phyloP scores from a whole-genome alignment of 2,797 vertebrate genomes.

The Xyrichtys novacula region DNA sequence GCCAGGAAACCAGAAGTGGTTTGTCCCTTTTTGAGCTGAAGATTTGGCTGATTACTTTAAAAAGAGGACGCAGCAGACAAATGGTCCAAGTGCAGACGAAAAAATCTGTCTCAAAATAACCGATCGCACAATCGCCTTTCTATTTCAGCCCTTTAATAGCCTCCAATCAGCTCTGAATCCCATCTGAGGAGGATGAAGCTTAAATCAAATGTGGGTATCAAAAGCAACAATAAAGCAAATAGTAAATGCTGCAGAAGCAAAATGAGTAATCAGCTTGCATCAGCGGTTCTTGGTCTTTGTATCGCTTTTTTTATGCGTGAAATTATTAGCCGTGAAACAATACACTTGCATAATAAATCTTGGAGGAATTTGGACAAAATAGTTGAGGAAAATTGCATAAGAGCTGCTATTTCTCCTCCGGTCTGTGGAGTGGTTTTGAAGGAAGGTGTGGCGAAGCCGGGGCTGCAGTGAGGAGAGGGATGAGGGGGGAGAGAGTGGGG shows the following conservation, averaged over 20 bases:
- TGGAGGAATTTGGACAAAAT: slow-evolving; percentile 33
- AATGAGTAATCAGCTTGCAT: slow-evolving; percentile 40
- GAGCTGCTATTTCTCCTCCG: slow-evolving; percentile 50
- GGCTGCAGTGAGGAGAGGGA: slow-evolving; percentile 12
- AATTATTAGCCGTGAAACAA: slow-evolving; percentile 43
- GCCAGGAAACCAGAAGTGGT: slow-evolving; percentile 72
- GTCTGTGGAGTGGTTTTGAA: slow-evolving; percentile 46
- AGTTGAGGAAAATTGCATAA: slow-evolving; percentile 44
- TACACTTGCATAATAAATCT: slow-evolving; percentile 25
- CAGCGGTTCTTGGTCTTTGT: slow-evolving; percentile 16
- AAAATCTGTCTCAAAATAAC: slow-evolving; percentile 47
- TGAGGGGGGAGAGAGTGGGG: slow-evolving; percentile 2
- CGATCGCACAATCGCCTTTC: slow-evolving; percentile 59
- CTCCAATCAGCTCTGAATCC: slow-evolving; percentile 47
- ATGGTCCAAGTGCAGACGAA: slow-evolving; percentile 15
- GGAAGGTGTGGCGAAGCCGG: slow-evolving; percentile 57
- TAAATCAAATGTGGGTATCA: slow-evolving; percentile 46
- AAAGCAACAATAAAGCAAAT: slow-evolving; percentile 34
- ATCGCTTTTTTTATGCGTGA: slow-evolving; percentile 11
- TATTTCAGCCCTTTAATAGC: slow-evolving; percentile 58
- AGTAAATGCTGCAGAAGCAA: slow-evolving; percentile 37
- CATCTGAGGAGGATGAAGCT: slow-evolving; percentile 30
- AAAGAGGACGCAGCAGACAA: slow-evolving; percentile 4
- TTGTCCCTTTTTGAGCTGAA: slow-evolving; percentile 49
- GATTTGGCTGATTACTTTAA: slow-evolving; percentile 26